Evolutionary conservation across 2,113 vertebrate species (phyloP).

Genomic region (Ursus arctos): DNA sequence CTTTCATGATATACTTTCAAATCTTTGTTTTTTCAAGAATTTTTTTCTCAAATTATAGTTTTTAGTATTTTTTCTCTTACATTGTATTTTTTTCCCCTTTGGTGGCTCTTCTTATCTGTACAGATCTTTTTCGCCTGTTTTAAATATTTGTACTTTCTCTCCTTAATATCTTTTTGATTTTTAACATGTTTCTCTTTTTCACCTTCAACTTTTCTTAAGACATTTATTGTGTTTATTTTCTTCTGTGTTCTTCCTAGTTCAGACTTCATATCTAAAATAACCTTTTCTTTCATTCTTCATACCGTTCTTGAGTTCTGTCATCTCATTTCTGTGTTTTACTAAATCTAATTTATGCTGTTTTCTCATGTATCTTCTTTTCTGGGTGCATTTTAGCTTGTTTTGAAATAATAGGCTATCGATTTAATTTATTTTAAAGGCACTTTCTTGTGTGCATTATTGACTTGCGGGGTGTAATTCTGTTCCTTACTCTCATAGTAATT

Average conservation of each 20-base stretch:
- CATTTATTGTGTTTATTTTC: neutral
- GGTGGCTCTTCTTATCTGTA: neutral
- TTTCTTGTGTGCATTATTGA: neutral
- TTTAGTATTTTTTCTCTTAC: neutral
- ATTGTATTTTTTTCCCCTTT: neutral
- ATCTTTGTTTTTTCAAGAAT: neutral
- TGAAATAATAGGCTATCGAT: neutral
- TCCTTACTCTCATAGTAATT: neutral
- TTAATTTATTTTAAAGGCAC: neutral
- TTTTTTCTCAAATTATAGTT: neutral
- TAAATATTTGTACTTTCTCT: neutral
- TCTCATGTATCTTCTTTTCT: neutral
- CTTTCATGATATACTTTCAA: neutral
- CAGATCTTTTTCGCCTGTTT: neutral
- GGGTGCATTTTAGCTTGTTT: conserved; percentile 1
- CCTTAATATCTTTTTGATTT: neutral
- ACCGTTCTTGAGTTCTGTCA: neutral
- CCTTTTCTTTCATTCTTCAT: neutral
- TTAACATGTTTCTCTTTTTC: conserved; percentile 13
- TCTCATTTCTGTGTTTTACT: neutral
- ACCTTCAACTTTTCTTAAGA: neutral
- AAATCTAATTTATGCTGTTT: neutral
- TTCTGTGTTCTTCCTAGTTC: neutral
- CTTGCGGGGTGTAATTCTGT: neutral
- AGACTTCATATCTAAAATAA: neutral